Base-by-base conservation (phyloP, 1,140 invertebrate species). In the Aradophagus sp. region DNA sequence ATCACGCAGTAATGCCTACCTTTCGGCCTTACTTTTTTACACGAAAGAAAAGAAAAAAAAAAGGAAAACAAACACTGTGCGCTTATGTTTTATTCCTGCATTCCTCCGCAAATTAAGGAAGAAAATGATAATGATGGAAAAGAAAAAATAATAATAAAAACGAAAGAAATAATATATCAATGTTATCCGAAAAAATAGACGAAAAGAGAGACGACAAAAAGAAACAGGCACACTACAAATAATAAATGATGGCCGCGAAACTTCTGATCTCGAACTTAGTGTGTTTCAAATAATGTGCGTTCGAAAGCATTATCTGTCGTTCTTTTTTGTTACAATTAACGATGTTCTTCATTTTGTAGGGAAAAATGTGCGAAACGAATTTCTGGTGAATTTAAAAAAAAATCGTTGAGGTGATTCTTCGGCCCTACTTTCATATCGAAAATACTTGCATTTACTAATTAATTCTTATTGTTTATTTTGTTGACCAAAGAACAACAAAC, bases 1-100 rank as follows among this genome's bases (percentile, higher is more conserved):
- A 68, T 63, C 47, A 68, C 65, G 65, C 68, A 71, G 68, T 75
- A 79, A 79, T 62, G 80, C 76, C 80, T 82, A 84, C 70, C 76
- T 82, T 83, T 82, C 75, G 81, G 80, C 80, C 80, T 82, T 82
- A 82, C 72, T 76, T 77, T 77, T 82, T 81, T 79, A 80, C 59
- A 74, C 45, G 63, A 62, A 62, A 58, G 45, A 74, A 70, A 75
- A 42, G 71, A 62, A 58, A 41, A 74, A 70, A 75, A 42, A 73
- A n/a, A n/a, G n/a, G n/a, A n/a, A n/a, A n/a, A n/a, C n/a, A 73
- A 75, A 65, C 50, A 67, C 52, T 72, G 70, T 72, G 66, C 66
- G 62, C 69, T 71, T 66, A 72, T 56, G 73, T 68, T 75, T 72
- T 72, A 69, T 75, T 75, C 68, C 69, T 73, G 74, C 74, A 76